Evolutionary conservation across 2,113 vertebrate genomes (phyloP).

Genomic region (Hemicordylus capensis): DNA sequence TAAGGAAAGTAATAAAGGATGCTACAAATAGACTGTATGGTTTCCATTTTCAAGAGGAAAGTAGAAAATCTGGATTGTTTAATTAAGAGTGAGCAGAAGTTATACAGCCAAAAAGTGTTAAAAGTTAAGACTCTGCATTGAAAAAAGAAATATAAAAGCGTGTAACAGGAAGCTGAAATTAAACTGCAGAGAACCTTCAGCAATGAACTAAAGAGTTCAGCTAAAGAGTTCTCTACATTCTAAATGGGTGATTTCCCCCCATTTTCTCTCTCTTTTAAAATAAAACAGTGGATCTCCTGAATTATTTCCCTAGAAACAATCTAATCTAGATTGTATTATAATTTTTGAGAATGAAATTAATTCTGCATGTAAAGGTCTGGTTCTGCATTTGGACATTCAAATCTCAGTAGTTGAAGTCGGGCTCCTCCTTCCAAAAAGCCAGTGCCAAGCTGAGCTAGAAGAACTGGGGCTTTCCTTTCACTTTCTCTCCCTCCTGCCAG

Average conservation of each 20-base stretch:
- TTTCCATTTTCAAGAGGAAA: slow-evolving; percentile 12
- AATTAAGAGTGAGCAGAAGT: slow-evolving; percentile 20
- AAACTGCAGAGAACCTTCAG: background rate
- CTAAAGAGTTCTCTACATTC: background rate
- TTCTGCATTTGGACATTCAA: background rate
- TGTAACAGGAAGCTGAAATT: background rate
- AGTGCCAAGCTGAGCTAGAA: background rate
- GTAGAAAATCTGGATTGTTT: slow-evolving; percentile 12
- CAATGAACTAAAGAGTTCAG: background rate
- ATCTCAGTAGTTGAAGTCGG: background rate
- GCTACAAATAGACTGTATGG: background rate
- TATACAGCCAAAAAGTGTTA: background rate
- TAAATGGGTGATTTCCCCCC: too few species aligned
- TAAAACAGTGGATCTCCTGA: background rate
- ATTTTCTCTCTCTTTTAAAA: background rate
- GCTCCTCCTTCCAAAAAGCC: background rate
- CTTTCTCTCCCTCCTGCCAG: too few species aligned
- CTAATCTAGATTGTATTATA: too few species aligned
- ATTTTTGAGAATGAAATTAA: background rate
- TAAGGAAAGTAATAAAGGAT: slow-evolving; percentile 25
- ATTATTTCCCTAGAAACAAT: background rate
- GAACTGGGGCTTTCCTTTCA: background rate
- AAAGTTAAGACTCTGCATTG: background rate
- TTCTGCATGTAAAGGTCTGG: background rate
- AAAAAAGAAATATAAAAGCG: background rate